phyloP scores from a whole-genome alignment of 2,113 vertebrate genomes.

The Oostethus manadensis region DNA sequence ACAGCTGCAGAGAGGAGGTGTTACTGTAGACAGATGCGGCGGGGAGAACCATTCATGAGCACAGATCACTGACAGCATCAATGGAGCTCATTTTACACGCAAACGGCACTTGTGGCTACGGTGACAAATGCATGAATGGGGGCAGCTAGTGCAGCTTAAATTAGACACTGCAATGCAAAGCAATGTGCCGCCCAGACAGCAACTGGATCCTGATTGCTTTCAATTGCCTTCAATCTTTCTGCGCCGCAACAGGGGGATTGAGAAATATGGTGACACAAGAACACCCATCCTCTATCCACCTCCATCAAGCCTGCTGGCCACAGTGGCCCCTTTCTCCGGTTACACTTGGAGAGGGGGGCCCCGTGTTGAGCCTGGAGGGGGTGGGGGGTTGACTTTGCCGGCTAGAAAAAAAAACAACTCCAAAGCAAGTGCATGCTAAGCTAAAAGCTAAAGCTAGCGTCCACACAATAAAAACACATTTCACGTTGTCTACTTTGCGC shows the following conservation, averaged over 20 bases:
- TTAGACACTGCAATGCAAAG: slow-evolving; percentile 14
- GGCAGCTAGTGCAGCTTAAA: not conserved
- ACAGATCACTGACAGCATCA: slow-evolving; percentile 10
- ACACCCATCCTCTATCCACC: slow-evolving; percentile 7
- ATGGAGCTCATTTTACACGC: slow-evolving; percentile 23
- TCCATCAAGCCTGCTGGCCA: slow-evolving; percentile 9
- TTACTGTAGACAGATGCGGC: slow-evolving; percentile 1
- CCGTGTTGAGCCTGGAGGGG: not conserved
- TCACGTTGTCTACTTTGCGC: not conserved
- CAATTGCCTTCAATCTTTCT: slow-evolving; percentile 63
- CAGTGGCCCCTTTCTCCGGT: slow-evolving; percentile 50
- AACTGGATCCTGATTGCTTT: slow-evolving; percentile 66
- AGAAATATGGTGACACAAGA: slow-evolving; percentile 61
- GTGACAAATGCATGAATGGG: slow-evolving; percentile 29
- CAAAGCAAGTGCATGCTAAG: not conserved
- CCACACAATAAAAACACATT: not conserved
- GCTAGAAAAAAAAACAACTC: not conserved
- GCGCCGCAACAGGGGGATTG: slow-evolving; percentile 51
- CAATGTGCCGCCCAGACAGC: slow-evolving; percentile 45
- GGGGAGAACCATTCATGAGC: slow-evolving; percentile 11
- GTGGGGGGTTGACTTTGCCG: not conserved
- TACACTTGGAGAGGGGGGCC: slow-evolving; percentile 43
- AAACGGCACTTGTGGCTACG: slow-evolving; percentile 6
- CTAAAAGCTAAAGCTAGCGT: not conserved
- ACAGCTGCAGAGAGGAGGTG: slow-evolving; percentile 48